Conservation (phyloP, 2,888 invertebrate species). For the Erpobdella octoculata region DNA sequence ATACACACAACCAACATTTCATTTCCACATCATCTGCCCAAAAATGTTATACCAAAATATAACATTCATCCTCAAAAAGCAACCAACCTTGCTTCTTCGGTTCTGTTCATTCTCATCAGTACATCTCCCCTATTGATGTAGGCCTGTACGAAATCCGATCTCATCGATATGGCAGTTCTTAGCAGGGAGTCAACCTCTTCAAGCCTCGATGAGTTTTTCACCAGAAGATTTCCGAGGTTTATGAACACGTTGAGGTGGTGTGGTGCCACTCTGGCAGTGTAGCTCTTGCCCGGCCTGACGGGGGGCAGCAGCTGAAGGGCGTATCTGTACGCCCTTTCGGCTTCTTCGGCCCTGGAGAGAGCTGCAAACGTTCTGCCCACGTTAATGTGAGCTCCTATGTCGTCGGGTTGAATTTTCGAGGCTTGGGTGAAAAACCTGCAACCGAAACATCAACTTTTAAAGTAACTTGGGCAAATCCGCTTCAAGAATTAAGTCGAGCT, state of each 20-base stretch:
- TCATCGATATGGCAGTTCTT: conserved; percentile 90
- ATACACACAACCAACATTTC: too few relatives aligned
- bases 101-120: conserved; percentile 77
- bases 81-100: conserved; percentile 16
- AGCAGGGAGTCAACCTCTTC: conserved; percentile 81
- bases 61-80: too few relatives aligned
- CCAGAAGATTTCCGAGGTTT: conserved; percentile 85
- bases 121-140: conserved; percentile 95
- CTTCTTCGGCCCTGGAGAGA: conserved; percentile 75
- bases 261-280: conserved; percentile 88
- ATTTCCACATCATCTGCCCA: too few relatives aligned
- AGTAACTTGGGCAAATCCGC: neutral
- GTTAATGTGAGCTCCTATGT: conserved; percentile 92
- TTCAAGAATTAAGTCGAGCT: neutral
- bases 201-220: conserved; percentile 79
- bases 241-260: conserved; percentile 91
- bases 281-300: conserved; percentile 58
- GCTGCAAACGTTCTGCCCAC: conserved; percentile 90
- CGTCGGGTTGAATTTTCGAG: conserved; percentile 77
- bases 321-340: conserved; percentile 81
- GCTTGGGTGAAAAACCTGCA: conserved; percentile 20
- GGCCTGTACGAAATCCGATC: conserved; percentile 81
- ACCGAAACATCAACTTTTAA: neutral
- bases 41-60: too few relatives aligned
- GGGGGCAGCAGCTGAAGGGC: conserved; percentile 54